Percentiles rank a stretch among this genome's conserved stretches.
Evolutionary conservation across 2,888 invertebrate species (phyloP).

Genomic region (Orthosia gracilis): DNA sequence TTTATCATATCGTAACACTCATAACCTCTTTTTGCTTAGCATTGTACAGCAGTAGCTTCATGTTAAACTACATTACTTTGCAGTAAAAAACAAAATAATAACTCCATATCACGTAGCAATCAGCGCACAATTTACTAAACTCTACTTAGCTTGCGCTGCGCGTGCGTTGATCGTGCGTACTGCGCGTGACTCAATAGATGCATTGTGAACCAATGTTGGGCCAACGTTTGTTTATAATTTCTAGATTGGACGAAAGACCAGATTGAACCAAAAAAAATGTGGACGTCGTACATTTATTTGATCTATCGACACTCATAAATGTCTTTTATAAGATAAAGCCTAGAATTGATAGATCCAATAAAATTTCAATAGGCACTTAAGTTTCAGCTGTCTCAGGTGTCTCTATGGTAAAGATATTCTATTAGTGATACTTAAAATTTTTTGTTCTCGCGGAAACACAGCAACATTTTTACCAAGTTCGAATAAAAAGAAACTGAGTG

Average conservation of each 20-base stretch:
- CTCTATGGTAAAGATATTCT: conserved; percentile 19
- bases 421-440: background rate
- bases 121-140: conserved; percentile 79
- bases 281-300: background rate
- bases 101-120: conserved; percentile 77
- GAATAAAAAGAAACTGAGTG: background rate
- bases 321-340: conserved; percentile 8
- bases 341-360: conserved; percentile 18
- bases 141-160: conserved; percentile 84
- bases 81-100: conserved; percentile 66
- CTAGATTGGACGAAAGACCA: background rate
- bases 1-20: conserved; percentile 15
- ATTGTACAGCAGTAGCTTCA: conserved; percentile 52
- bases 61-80: conserved; percentile 60
- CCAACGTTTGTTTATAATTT: conserved; percentile 42
- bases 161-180: conserved; percentile 83
- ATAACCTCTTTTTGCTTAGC: conserved; percentile 36
- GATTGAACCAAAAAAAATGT: background rate
- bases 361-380: conserved; percentile 17
- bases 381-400: conserved; percentile 7
- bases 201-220: conserved; percentile 56
- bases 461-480: background rate
- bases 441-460: background rate
- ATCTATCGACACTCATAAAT: background rate
- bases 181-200: conserved; percentile 79